These are phyloP conservation scores for Cossypha polioptera DNA, from an alignment of 2,797 vertebrate genomes.

Conservation along the genomic window DNA sequence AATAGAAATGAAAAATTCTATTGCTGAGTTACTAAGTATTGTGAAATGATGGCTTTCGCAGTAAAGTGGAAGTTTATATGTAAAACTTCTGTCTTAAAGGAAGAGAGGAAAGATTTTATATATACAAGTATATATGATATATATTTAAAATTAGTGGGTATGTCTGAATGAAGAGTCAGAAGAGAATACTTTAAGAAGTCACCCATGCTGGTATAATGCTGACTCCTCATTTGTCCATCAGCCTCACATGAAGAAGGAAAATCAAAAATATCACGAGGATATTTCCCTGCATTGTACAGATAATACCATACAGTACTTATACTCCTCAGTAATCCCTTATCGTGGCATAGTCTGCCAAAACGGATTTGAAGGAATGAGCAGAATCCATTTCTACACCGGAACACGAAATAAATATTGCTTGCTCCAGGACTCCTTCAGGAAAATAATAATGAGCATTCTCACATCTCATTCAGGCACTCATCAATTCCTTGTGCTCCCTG, in stretches of 20 bases:
- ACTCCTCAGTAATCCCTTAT: not conserved
- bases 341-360: not conserved
- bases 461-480: not conserved
- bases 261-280: not conserved
- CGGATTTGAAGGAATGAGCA: not conserved
- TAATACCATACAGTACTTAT: not conserved
- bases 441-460: conserved; percentile 12
- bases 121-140: not conserved
- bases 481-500: not conserved
- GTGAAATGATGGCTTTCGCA: not conserved
- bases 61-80: not conserved
- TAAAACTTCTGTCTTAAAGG: not conserved
- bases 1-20: conserved; percentile 33
- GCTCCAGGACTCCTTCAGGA: not conserved
- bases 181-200: not conserved
- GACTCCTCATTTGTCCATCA: not conserved
- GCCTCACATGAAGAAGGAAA: not conserved
- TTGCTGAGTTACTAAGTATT: not conserved
- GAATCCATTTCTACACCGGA: not conserved
- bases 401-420: not conserved
- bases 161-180: not conserved
- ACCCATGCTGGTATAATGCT: not conserved
- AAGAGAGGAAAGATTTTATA: not conserved
- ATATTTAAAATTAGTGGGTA: not conserved
- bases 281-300: not conserved